Evolutionary conservation across 2,113 vertebrate species (phyloP), one percentile per base, ranked within the genome.

Genomic region (Megaceryle maxima): DNA sequence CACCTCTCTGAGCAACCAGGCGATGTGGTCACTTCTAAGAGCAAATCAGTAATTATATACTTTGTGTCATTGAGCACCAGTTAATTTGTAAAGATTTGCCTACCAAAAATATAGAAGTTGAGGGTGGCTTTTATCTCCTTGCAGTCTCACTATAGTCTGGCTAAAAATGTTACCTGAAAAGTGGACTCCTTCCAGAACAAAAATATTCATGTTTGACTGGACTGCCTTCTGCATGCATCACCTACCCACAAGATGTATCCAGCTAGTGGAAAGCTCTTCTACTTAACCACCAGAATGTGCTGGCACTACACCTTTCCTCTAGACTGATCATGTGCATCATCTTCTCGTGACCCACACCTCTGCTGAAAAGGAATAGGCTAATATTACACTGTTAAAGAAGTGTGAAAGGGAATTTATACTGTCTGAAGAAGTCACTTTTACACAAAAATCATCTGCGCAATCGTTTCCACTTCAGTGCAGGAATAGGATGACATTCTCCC

Each of bases 181-280:
- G 26, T 2, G 10, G n/a, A n/a, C 26, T 55, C 24, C 26, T 75
- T 81, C 41, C 44, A 55, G 22, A 79, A n/a, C 11, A 79, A 48
- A 79, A 78, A 74, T 28, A 44, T 22, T 50, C 15, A 28, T 6
- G 5, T n/a, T 59, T 82, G 70, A 64, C 44, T 63, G 24, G 68
- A 67, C 11, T 1, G 0, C 28, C 35, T 55, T 60, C 63, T 20
- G 6, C 35, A 37, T 0, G 0, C 46, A 59, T 69, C 56, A 33
- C 18, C 28, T 43, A 43, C 26, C 5, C 37, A 26, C 25, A 25
- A 22, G 39, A n/a, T 4, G 15, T 4, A 37, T 13, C 50, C 67
- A 70, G 33, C 18, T n/a, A 59, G 25, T 3, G 39, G 22, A 86
- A 79, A 86, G 9, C 6, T 79, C 50, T 79, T 75, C 17, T 53